Conservation (phyloP, 2,797 vertebrate genomes). For the Ctenopoma multispine region DNA sequence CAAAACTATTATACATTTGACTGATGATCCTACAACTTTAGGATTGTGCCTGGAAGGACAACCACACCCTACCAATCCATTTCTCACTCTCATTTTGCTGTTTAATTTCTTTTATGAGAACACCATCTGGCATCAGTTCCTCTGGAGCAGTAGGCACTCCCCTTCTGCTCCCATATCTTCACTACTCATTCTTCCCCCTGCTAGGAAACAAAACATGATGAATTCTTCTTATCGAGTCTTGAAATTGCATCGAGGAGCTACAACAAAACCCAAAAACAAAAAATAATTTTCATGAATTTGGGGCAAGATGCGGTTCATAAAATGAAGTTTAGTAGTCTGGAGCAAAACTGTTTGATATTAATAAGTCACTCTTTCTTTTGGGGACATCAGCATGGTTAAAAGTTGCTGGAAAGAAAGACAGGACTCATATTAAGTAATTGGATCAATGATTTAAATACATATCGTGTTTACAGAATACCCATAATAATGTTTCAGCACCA, state of each 20-base stretch:
- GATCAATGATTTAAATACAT: constrained; percentile 19
- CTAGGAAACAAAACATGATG: constrained; percentile 24
- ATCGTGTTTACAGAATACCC: constrained; percentile 11
- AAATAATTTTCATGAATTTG: neutral
- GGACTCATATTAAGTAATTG: constrained; percentile 30
- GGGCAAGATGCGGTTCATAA: neutral
- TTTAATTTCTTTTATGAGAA: constrained; percentile 70
- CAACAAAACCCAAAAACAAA: neutral
- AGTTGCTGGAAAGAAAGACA: constrained; percentile 4
- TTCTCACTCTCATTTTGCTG: constrained; percentile 64
- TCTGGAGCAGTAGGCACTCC: constrained; percentile 41
- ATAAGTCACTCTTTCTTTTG: constrained; percentile 2
- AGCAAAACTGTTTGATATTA: neutral
- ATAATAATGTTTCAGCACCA: constrained; percentile 20
- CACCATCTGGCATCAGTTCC: constrained; percentile 75
- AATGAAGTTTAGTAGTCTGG: neutral
- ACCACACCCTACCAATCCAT: constrained; percentile 33
- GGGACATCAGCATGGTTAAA: constrained; percentile 1
- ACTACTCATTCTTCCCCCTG: neutral
- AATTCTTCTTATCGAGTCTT: constrained; percentile 20
- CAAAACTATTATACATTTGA: constrained; percentile 17
- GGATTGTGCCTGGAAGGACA: constrained; percentile 16
- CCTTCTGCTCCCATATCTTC: constrained; percentile 28
- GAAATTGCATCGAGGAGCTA: constrained; percentile 14
- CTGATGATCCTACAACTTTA: constrained; percentile 29